phyloP scores from a whole-genome alignment of 2,797 vertebrate genomes.

The Chloroceryle amazona region DNA sequence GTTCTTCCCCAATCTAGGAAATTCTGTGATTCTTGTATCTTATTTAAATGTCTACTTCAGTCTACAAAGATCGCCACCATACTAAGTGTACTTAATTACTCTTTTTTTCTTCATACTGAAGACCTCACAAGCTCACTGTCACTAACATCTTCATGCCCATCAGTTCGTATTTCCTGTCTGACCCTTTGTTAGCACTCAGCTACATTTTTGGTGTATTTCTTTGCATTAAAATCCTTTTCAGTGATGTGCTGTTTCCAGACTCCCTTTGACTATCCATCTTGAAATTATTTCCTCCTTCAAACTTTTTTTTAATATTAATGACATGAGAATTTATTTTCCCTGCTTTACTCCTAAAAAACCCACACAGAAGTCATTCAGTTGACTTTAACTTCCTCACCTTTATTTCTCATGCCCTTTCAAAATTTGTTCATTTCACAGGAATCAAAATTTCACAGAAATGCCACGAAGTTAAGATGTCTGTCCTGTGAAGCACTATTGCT shows the following conservation, averaged over 20 bases:
- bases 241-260: background rate
- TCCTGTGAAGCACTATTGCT: background rate
- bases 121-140: background rate
- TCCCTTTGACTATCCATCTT: background rate
- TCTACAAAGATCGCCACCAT: background rate
- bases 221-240: background rate
- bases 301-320: background rate
- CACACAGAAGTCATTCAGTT: background rate
- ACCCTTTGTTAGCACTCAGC: background rate
- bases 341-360: background rate
- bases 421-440: background rate
- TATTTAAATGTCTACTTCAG: background rate
- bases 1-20: too few species aligned
- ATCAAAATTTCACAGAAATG: background rate
- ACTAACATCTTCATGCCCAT: background rate
- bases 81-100: background rate
- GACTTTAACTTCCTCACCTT: background rate
- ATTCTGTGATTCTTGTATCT: background rate
- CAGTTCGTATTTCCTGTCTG: background rate
- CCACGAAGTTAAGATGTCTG: background rate
- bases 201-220: background rate
- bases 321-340: background rate
- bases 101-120: background rate
- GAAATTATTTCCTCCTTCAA: background rate
- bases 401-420: background rate